Evolutionary conservation across 1,140 invertebrate genomes (phyloP), one percentile per base, ranked within the genome.

Genomic region (Hycleus cichorii): DNA sequence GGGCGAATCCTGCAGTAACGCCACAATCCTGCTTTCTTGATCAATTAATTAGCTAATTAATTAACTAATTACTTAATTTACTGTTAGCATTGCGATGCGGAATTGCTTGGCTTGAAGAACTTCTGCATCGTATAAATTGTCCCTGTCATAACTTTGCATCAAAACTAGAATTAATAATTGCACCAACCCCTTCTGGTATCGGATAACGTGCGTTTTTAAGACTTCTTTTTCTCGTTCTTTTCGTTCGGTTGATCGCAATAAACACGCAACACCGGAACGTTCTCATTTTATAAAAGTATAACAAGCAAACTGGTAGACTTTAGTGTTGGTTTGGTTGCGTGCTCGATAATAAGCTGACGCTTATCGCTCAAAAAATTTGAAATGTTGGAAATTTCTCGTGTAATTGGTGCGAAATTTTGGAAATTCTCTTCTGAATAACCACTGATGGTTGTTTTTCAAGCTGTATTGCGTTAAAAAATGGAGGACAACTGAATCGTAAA

Each of bases 261-360:
- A 49, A 52, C 60, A 59, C 52, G 54, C 54, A 61, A 61, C 49
- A 49, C 25, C 52, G 55, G 49, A 54, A 55, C 62, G 58, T 9
- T 48, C 32, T 32, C 4, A 32, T 5, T 32, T 32, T 32, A 32
- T 32, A 32, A 32, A 32, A 50, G 47, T 51, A 47, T 57, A 47
- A 62, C 60, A 44, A 50, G 55, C 58, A 48, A 42, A 60, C 55
- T 61, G 62, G 51, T 59, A 64, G 59, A 24, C 40, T 49, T 56
- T 56, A 58, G 59, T 62, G 63, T 60, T 61, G 51, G 48, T 53
- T 50, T 47, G 60, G 59, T 64, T 64, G 63, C 63, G 63, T 64
- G 63, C 47, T 49, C 27, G 44, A 54, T 62, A 64, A 64, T 64
- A 64, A 64, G 60, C 57, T 62, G 60, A 60, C 63, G 63, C 60